phyloP scores from a whole-genome alignment of 2,113 vertebrate species.

The Phalacrocorax pelagicus region DNA sequence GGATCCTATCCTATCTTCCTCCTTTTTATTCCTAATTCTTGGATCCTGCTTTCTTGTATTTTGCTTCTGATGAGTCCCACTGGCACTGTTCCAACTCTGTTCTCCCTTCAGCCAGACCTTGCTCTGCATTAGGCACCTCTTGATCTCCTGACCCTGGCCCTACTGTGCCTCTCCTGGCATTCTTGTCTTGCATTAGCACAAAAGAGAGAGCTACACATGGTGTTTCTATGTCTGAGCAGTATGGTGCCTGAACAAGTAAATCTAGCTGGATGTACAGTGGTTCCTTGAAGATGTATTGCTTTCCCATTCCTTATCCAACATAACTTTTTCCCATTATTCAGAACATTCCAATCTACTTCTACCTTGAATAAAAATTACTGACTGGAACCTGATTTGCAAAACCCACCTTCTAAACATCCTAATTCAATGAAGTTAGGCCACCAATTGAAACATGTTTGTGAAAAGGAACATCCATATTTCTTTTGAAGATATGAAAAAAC shows the following conservation, averaged over 20 bases:
- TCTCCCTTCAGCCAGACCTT: not conserved
- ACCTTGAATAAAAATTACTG: not conserved
- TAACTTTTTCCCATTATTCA: not conserved
- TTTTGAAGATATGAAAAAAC: not conserved
- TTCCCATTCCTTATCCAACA: not conserved
- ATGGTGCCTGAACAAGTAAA: not conserved
- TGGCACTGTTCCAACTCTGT: not conserved
- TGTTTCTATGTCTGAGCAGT: not conserved
- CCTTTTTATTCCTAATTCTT: not conserved
- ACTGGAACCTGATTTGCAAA: not conserved
- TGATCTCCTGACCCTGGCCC: not conserved
- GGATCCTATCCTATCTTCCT: not conserved
- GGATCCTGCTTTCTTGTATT: not conserved
- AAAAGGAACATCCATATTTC: not conserved
- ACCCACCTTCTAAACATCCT: not conserved
- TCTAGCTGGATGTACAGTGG: not conserved
- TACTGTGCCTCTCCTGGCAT: not conserved
- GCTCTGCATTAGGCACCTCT: not conserved
- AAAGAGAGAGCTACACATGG: not conserved
- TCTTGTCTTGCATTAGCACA: not conserved
- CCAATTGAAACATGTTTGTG: not conserved
- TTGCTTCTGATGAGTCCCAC: not conserved
- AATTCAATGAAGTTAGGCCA: not conserved
- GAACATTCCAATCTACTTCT: not conserved
- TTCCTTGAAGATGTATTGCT: not conserved